Evolutionary conservation across 2,113 vertebrate genomes (phyloP).

Genomic region (Burhinus bistriatus): DNA sequence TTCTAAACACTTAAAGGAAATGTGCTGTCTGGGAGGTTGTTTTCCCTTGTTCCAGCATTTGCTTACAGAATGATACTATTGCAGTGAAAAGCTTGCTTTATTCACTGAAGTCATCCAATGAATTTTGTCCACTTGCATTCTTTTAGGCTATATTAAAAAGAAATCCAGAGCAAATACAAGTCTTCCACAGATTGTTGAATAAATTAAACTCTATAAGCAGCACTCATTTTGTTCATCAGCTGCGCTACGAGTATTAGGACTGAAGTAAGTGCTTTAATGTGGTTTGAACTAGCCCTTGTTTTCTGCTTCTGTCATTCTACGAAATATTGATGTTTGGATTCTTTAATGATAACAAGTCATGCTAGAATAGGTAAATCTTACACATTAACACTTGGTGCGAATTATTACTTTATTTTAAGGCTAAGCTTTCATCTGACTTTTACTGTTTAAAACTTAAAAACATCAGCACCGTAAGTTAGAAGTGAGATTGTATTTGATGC

Average conservation of each 20-base stretch:
- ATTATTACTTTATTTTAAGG: neutral
- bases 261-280: neutral
- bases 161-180: neutral
- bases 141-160: neutral
- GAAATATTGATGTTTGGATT: neutral
- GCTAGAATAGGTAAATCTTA: neutral
- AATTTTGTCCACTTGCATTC: neutral
- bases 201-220: neutral
- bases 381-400: neutral
- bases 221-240: neutral
- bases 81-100: neutral
- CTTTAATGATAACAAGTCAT: neutral
- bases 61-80: neutral
- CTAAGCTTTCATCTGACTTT: neutral
- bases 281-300: neutral
- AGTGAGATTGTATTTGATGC: neutral
- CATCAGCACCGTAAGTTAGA: neutral
- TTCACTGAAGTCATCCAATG: neutral
- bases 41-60: neutral
- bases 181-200: neutral
- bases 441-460: neutral
- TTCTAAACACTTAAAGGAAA: slow-evolving; percentile 10
- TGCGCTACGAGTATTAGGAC: neutral
- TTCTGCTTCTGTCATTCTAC: neutral
- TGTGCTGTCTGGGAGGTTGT: neutral